phyloP scores from a whole-genome alignment of 1,140 invertebrate species.

The Tetramorium alpestre region DNA sequence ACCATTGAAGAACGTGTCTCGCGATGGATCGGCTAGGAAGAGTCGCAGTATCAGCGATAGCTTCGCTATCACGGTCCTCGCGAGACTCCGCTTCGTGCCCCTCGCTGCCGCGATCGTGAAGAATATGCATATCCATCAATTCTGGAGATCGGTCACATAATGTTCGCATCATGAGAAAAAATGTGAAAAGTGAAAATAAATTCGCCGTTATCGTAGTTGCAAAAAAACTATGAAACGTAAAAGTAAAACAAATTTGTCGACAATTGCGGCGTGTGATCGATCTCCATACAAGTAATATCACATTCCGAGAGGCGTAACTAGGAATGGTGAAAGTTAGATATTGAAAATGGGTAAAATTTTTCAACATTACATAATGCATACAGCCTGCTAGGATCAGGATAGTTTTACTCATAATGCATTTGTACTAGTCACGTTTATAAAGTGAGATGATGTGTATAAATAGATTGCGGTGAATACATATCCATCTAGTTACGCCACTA shows the following conservation, averaged over 20 bases:
- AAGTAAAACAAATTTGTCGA: background rate
- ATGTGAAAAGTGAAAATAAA: background rate
- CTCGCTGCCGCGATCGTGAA: conserved; percentile 33
- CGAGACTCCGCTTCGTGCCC: conserved; percentile 73
- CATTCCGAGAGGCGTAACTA: conserved; percentile 27
- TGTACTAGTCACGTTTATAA: background rate
- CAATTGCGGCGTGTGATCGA: conserved; percentile 10
- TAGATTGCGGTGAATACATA: background rate
- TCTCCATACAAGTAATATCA: background rate
- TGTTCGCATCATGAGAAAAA: background rate
- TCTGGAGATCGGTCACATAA: conserved; percentile 3
- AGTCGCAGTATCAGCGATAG: conserved; percentile 77
- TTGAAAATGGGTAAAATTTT: background rate
- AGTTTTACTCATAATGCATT: background rate
- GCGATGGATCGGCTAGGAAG: conserved; percentile 78
- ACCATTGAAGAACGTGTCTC: conserved; percentile 80
- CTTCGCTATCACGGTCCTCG: conserved; percentile 76
- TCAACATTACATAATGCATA: background rate
- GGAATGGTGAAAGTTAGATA: background rate
- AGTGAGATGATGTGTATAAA: background rate
- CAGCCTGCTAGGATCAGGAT: background rate
- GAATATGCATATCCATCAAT: background rate
- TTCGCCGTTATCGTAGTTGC: background rate
- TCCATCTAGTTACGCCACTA: conserved; percentile 11
- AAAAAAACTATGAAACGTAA: background rate